Base-by-base conservation (phyloP, 2,888 invertebrate species). In the Eilema griseolum region DNA sequence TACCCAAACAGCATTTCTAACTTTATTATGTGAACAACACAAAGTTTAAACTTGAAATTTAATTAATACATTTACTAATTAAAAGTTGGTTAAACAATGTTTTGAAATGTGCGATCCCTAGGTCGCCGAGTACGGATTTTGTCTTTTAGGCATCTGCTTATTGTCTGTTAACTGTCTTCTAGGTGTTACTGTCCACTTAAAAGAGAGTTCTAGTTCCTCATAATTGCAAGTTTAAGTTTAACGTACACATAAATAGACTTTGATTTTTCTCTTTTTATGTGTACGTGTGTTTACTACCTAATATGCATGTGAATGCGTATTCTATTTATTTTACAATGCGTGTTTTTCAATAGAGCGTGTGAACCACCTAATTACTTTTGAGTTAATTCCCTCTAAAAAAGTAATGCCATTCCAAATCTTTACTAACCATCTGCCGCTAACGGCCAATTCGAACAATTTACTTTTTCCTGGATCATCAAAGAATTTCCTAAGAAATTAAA, bases 391-490 rank as follows among this genome's bases (percentile, higher is more conserved):
- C 2, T 20, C 41, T 41, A 62, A 62, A 11, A 41, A 41, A 1
- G 62, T 16, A 62, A 41, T 62, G 20, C 24, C 41, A 41, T 41
- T 41, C 23, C 20, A 24, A 41, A 62, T 33, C 37, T 41, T 62
- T 62, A 41, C 5, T 62, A 56, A 14, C 24, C 57, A 57, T 66
- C 56, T 57, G 52, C 33, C 33, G 26, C 24, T 62, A 62, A 62
- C 33, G 23, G 57, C 46, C 41, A 69, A 57, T 41, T 60, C 41
- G 7, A 26, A 26, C 24, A 61, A 70, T 65, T 61, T 56, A 52
- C 46, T 61, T 61, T 69, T 65, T 37, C 61, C 60, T 26, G 24
- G n/a, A 69, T 60, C 60, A 56, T 52, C 65, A 66, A 69, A 65
- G 60, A 46, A 69, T 23, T 52, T 56, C 28, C 31, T 20, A 46